Base-by-base conservation (phyloP, 2,113 vertebrate species). In the Cebidichthys violaceus region DNA sequence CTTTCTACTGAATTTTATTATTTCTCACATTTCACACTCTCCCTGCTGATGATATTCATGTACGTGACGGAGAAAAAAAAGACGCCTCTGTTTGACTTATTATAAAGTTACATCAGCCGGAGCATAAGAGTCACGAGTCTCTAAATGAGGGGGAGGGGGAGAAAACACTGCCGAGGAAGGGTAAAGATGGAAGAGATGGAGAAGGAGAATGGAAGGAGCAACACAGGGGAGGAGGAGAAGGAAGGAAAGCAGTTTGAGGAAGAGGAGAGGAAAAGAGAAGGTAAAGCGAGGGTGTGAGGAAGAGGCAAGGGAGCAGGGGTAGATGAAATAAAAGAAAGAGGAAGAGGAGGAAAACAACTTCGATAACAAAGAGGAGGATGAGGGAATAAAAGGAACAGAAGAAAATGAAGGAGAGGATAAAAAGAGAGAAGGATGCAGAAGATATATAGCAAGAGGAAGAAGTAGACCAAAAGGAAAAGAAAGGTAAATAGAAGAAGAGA, bases 71-170 rank as follows among this genome's bases (percentile, higher is more conserved):
- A 81, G 74, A 81, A 76, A 85, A 71, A 71, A 85, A 69, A 84
- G 68, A 47, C 6, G 67, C 59, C 80, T 71, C 50, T 52, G 87
- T 88, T 79, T 82, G 69, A 83, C 79, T 29, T 54, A 9, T 37
- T 62, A 80, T 68, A 74, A 79, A 83, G 55, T 87, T 73, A 50
- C 22, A 18, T 85, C 84, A 86, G 77, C 82, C 85, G 82, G 75
- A 79, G 71, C 6, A 22, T 3, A 66, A 67, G 43, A 90, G 77
- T 90, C 88, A 90, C 52, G 66, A 85, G 84, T 82, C 61, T 22
- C 43, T 22, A 57, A 73, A 81, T 41, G 31, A 84, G 31, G 69
- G 77, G 70, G 50, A 74, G 75, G 39, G 79, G 76, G 20, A 59
- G 33, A 66, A 72, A 35, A n/a, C n/a, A 69, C 52, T 37, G 47